Percentiles rank a stretch among this genome's conserved stretches.
Evolutionary conservation across 2,797 vertebrate species (phyloP).

Genomic region (Peromyscus nudipes): DNA sequence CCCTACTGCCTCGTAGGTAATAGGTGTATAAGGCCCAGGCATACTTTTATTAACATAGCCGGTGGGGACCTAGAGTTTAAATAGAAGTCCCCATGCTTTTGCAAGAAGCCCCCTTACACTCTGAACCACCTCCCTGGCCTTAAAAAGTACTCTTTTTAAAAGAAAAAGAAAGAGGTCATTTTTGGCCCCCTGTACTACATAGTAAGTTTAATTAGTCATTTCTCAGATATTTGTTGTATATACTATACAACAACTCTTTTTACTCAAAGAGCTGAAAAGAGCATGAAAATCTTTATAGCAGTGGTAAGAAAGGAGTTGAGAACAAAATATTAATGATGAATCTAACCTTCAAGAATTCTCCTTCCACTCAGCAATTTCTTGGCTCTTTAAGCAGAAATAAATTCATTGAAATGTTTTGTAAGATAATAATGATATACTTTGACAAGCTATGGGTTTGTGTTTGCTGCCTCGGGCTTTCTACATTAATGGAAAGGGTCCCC

Average conservation of each 20-base stretch:
- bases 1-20: neutral
- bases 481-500: slow-evolving; percentile 54
- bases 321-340: slow-evolving; percentile 33
- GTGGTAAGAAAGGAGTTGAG: neutral
- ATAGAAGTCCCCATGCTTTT: too few species aligned
- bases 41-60: neutral
- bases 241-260: neutral
- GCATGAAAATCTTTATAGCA: neutral
- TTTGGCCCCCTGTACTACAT: neutral
- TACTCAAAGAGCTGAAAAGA: neutral
- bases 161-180: neutral
- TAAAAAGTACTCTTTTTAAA: neutral
- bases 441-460: slow-evolving; percentile 68
- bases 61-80: neutral
- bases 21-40: neutral
- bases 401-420: slow-evolving; percentile 70
- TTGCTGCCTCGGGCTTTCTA: slow-evolving; percentile 54
- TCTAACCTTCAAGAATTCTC: slow-evolving; percentile 19
- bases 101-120: neutral
- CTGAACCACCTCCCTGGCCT: neutral
- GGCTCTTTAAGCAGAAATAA: neutral
- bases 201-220: neutral
- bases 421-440: slow-evolving; percentile 65
- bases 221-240: neutral
- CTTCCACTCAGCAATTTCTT: slow-evolving; percentile 7